Percentiles rank a stretch among this genome's conserved stretches.
Evolutionary conservation across 2,113 vertebrate genomes (phyloP).

Genomic region (Antechinus flavipes): DNA sequence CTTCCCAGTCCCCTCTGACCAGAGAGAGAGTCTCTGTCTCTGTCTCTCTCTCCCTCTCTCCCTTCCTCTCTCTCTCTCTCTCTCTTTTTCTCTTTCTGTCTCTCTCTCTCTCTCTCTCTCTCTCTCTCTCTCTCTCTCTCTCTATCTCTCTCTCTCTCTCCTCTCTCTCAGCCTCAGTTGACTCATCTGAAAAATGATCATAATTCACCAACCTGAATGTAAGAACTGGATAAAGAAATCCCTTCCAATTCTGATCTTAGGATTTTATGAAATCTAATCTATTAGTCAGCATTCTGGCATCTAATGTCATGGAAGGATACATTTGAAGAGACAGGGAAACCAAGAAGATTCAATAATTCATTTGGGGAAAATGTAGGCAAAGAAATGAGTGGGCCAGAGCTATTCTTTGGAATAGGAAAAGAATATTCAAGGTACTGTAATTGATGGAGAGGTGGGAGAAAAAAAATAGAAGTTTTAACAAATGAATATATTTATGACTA

Average conservation of each 20-base stretch:
- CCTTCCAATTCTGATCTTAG: neutral
- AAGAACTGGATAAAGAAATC: neutral
- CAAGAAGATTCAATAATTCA: neutral
- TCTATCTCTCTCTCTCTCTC: slow-evolving; percentile 4
- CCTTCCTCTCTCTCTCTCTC: slow-evolving; percentile 37
- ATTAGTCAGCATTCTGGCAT: neutral
- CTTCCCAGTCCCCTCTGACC: neutral
- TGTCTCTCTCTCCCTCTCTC: neutral
- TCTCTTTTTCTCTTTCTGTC: too few species aligned
- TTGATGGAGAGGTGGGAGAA: neutral
- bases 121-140: slow-evolving; percentile 41
- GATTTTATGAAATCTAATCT: neutral
- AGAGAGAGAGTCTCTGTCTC: too few species aligned
- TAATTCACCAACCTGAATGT: slow-evolving; percentile 40
- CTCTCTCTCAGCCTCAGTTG: neutral
- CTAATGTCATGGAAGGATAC: neutral
- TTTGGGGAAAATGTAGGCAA: neutral
- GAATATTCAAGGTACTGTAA: neutral
- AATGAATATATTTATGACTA: neutral
- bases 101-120: slow-evolving; percentile 15
- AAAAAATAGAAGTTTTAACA: neutral
- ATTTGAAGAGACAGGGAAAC: too few species aligned
- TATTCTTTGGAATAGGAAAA: neutral
- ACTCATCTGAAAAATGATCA: slow-evolving; percentile 25
- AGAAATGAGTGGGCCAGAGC: neutral